These are phyloP conservation scores for Chanos chanos DNA, from an alignment of 2,797 vertebrate genomes.

Conservation along the genomic window DNA sequence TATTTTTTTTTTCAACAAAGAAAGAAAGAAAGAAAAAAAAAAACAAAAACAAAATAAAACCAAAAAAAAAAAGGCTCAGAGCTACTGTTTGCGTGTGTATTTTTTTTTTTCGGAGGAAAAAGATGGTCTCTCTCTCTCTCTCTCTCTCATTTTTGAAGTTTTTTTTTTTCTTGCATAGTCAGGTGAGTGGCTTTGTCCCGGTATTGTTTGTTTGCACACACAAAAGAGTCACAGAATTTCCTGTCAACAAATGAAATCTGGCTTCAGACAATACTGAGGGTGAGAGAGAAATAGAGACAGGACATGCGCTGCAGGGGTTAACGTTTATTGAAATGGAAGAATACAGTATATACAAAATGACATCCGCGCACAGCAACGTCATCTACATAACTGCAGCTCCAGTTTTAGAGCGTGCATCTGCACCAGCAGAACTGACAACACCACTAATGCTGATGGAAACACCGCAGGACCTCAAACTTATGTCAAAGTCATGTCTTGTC, in stretches of 20 bases:
- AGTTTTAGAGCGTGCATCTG: no score
- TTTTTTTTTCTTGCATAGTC: no score
- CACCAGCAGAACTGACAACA: no score
- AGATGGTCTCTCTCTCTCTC: slow-evolving; percentile 40
- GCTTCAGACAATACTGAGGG: slow-evolving; percentile 70
- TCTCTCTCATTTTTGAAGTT: slow-evolving; percentile 38
- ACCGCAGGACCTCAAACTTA: no score
- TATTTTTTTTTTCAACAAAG: slow-evolving; percentile 24
- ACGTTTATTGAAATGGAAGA: slow-evolving; percentile 68
- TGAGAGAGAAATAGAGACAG: no score
- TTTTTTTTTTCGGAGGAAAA: no score
- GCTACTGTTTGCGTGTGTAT: slow-evolving; percentile 66
- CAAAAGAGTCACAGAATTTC: no score
- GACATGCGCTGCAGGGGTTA: slow-evolving; percentile 62
- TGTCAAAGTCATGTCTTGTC: no score
- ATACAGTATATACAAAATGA: slow-evolving; percentile 56
- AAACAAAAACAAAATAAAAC: slow-evolving; percentile 28
- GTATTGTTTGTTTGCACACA: no score
- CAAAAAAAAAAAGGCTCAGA: slow-evolving; percentile 59
- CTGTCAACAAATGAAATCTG: slow-evolving; percentile 72
- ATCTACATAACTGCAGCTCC: not conserved
- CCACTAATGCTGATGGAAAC: no score
- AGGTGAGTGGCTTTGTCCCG: no score
- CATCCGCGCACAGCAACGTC: slow-evolving; percentile 29
- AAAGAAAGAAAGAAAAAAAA: slow-evolving; percentile 10